Conservation (phyloP, 2,113 vertebrate genomes). For the Rhadina sibilatrix region DNA sequence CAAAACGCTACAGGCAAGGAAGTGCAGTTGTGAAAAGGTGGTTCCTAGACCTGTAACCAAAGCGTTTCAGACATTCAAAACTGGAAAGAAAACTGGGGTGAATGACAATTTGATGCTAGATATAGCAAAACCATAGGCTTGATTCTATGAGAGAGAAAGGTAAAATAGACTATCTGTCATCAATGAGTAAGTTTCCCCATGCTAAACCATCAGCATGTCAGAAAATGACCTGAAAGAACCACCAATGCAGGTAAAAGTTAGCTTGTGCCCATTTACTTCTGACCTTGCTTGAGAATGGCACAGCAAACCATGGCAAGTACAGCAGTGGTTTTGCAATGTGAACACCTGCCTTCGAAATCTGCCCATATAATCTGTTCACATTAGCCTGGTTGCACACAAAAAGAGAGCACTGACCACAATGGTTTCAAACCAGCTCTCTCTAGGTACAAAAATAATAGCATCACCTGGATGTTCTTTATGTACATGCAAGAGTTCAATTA, state of each 20-base stretch:
- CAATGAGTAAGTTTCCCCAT: not conserved
- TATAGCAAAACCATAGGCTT: not conserved
- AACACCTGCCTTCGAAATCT: slow-evolving; percentile 63
- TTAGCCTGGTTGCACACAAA: not conserved
- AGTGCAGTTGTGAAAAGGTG: not conserved
- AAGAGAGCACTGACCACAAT: slow-evolving; percentile 10
- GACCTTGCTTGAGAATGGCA: not conserved
- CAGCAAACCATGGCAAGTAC: not conserved
- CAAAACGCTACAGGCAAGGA: not conserved
- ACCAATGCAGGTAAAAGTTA: not conserved
- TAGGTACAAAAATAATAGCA: slow-evolving; percentile 58
- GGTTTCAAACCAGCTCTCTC: slow-evolving; percentile 44
- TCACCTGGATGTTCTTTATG: slow-evolving; percentile 42
- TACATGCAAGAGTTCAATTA: slow-evolving; percentile 20
- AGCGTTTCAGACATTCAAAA: slow-evolving; percentile 49
- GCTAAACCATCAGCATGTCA: not conserved
- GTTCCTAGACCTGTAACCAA: slow-evolving; percentile 27
- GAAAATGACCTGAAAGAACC: not conserved
- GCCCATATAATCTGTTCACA: slow-evolving; percentile 42
- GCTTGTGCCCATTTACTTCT: not conserved
- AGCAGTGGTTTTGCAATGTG: slow-evolving; percentile 12
- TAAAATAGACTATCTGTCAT: not conserved
- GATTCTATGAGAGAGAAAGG: not conserved
- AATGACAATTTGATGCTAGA: not conserved
- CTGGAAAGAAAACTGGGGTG: not conserved